Percentiles rank a stretch among this genome's conserved stretches.
phyloP scores from a whole-genome alignment of 2,113 vertebrate species.

The Enhydra lutris region DNA sequence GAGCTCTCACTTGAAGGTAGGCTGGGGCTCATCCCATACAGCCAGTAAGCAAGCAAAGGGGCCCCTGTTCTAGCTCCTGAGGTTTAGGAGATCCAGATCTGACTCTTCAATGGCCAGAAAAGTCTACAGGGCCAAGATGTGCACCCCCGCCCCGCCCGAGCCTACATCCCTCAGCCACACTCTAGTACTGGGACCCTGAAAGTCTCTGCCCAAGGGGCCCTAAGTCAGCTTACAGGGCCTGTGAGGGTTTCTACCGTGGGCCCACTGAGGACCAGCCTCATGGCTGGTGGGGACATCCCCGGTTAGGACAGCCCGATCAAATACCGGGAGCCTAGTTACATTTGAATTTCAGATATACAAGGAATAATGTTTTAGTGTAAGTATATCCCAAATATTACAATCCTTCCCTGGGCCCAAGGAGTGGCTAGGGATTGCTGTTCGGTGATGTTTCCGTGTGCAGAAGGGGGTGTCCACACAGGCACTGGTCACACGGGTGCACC shows the following conservation, averaged over 20 bases:
- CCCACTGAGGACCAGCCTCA: neutral
- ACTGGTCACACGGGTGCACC: neutral
- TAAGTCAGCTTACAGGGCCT: neutral
- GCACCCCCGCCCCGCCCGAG: neutral
- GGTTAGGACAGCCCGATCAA: neutral
- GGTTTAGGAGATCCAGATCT: neutral
- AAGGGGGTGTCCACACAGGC: neutral
- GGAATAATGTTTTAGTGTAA: neutral
- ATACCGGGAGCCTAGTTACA: neutral
- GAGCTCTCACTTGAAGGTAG: neutral
- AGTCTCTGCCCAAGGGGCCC: neutral
- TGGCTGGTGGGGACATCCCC: no score
- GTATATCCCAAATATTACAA: neutral
- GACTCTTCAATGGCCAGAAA: no score
- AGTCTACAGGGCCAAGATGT: neutral
- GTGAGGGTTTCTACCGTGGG: neutral
- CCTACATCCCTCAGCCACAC: no score
- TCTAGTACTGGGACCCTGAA: no score
- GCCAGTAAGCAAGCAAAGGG: neutral
- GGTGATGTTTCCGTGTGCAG: fast-evolving
- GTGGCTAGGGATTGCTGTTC: neutral
- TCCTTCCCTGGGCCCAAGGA: neutral
- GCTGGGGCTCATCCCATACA: no score
- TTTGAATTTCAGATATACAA: neutral
- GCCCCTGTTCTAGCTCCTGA: neutral